Conservation (phyloP, 2,113 vertebrate species). For the Hypocryptadius cinnamomeus region DNA sequence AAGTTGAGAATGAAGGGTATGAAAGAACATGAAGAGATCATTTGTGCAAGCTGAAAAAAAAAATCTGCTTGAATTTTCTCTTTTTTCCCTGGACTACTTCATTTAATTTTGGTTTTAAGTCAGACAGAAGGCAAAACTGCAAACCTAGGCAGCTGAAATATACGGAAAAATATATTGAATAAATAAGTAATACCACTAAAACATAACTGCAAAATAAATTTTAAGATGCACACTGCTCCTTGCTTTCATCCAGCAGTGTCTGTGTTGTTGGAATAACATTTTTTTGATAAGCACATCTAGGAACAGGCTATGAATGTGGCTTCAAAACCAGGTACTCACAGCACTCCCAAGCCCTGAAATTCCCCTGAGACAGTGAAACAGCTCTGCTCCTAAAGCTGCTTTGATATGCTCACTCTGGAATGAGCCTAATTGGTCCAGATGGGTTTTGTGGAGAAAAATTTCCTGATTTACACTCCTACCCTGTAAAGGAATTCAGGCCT, state of each 20-base stretch:
- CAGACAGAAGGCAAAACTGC: background rate
- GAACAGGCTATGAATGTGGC: background rate
- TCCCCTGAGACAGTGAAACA: background rate
- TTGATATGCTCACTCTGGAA: background rate
- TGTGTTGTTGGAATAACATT: background rate
- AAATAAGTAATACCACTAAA: background rate
- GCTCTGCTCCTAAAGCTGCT: background rate
- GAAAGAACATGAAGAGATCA: background rate
- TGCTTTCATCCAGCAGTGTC: background rate
- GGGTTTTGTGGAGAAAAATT: background rate
- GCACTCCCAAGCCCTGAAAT: fast-evolving
- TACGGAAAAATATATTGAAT: background rate
- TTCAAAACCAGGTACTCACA: background rate
- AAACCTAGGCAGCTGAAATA: background rate
- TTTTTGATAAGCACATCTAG: background rate
- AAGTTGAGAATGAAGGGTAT: background rate
- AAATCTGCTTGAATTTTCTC: background rate
- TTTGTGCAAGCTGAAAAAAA: background rate
- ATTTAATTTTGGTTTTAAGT: constrained; percentile 15
- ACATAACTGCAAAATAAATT: background rate
- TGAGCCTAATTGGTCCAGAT: background rate
- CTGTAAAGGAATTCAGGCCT: background rate
- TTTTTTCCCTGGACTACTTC: background rate
- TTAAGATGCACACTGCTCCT: background rate
- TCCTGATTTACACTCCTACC: background rate